These are phyloP conservation scores for Discoglossus pictus DNA, from an alignment of 2,797 vertebrate genomes.

Conservation along the genomic window DNA sequence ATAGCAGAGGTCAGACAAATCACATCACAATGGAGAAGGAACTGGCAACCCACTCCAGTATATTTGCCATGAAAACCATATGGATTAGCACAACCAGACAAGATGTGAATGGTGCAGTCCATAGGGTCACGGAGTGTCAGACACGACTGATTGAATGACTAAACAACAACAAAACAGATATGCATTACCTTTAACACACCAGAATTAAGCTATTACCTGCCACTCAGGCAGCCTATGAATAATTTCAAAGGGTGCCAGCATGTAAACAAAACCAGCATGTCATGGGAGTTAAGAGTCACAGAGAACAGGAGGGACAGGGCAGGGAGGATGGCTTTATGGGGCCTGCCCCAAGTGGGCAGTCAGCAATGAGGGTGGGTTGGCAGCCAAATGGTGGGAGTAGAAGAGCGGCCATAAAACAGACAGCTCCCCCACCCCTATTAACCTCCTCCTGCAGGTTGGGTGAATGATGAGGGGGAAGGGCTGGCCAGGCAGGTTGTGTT, in stretches of 20 bases:
- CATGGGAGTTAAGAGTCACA: conserved; percentile 16
- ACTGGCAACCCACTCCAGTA: too few relatives aligned
- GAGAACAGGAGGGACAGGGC: conserved; percentile 51
- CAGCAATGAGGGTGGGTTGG: conserved; percentile 41
- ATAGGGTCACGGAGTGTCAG: too few relatives aligned
- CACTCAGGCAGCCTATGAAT: background rate
- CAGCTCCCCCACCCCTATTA: conserved; percentile 15
- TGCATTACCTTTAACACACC: background rate
- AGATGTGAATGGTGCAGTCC: too few relatives aligned
- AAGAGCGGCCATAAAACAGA: conserved; percentile 4
- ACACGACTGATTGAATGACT: too few relatives aligned
- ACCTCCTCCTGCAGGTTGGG: conserved; percentile 1
- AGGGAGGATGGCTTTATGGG: conserved; percentile 54
- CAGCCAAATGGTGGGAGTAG: conserved; percentile 40
- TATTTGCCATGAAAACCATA: too few relatives aligned
- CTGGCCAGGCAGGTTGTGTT: background rate
- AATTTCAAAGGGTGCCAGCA: conserved; percentile 27
- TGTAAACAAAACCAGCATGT: conserved; percentile 49
- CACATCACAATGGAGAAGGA: too few relatives aligned
- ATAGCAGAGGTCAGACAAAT: too few relatives aligned
- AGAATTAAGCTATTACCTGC: background rate
- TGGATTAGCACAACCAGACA: too few relatives aligned
- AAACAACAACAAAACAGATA: too few relatives aligned
- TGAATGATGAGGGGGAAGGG: background rate
- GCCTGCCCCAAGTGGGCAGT: background rate